Evolutionary conservation across 2,797 vertebrate species (phyloP), one percentile per base, ranked within the genome.

Genomic region (Arremon brunneinucha): DNA sequence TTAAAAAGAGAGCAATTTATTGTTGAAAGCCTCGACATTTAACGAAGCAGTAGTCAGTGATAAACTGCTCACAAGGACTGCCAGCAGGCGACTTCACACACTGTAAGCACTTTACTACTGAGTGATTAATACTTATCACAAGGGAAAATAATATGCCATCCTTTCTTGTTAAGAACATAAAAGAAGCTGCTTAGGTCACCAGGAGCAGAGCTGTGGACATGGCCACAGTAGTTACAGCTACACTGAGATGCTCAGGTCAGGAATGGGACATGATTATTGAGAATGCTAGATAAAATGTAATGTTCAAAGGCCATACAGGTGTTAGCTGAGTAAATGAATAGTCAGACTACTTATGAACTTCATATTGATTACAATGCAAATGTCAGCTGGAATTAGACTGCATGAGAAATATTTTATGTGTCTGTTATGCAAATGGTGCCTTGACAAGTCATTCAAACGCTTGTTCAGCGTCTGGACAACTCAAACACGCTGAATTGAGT

Each of bases 91-190:
- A 95, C 72, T 94, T 95, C 76, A 94, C 79, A 93, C 72, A 86
- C 76, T 11, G 1, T 83, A 91, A 71, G 72, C 28, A 4, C 79
- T 97, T 94, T 69, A 78, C 71, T 80, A 56, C 18, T 11, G 43
- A 89, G 69, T 95, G 92, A 96, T 91, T 96, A 94, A 95, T 94
- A 81, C 87, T 88, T 90, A 93, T 86, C 79, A 92, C 2, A 2
- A 76, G 76, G 72, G 91, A 86, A 92, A 95, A 92, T 71, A 91
- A 93, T 78, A 91, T 59, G 63, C 82, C 57, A 92, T 72, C 28
- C n/a, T 86, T 95, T 91, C 76, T 86, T 81, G 39, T 46, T 89
- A 75, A 87, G 79, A 93, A 93, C 65, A 86, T 81, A 83, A 92
- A 86, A 92, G 82, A 95, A 88, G 50, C 69, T 94, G 69, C 23